Percentiles rank a stretch among this genome's conserved stretches.
Conservation (phyloP, 2,888 invertebrate species). For the Sesia apiformis region DNA sequence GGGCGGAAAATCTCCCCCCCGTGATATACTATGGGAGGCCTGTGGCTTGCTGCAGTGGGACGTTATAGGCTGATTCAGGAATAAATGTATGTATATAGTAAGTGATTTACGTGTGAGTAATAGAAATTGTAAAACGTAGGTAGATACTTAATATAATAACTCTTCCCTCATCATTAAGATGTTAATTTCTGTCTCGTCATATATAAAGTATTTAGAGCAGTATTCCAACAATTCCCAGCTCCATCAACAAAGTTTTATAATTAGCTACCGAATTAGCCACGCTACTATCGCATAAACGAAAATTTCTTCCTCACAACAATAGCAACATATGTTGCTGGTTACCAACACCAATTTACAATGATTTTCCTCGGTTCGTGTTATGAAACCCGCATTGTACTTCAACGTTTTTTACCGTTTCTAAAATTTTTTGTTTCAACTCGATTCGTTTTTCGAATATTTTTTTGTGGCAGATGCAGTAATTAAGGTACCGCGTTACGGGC, state of each 20-base stretch:
- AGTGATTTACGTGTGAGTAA: too few relatives aligned
- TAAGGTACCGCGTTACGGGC: conserved; percentile 29
- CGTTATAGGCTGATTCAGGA: too few relatives aligned
- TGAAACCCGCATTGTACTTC: conserved; percentile 16
- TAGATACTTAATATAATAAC: too few relatives aligned
- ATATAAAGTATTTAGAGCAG: too few relatives aligned
- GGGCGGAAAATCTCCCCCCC: too few relatives aligned
- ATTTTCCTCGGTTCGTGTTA: conserved; percentile 50
- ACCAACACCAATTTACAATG: conserved; percentile 45
- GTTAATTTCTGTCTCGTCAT: too few relatives aligned
- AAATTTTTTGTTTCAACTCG: conserved; percentile 35
- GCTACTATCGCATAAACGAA: conserved; percentile 8
- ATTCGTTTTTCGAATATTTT: not conserved
- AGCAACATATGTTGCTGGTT: conserved; percentile 18
- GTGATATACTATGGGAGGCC: too few relatives aligned
- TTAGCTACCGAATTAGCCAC: conserved; percentile 19
- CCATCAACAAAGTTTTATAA: conserved; percentile 1
- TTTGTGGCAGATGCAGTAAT: conserved; percentile 32
- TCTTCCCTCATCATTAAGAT: too few relatives aligned
- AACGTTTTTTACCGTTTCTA: conserved; percentile 21
- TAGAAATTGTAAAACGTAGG: too few relatives aligned
- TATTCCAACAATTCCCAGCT: too few relatives aligned
- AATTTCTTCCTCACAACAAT: conserved; percentile 9
- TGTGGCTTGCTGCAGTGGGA: too few relatives aligned
- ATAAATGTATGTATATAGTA: too few relatives aligned